Conservation (phyloP, 2,113 vertebrate genomes). For the Anas platyrhynchos region DNA sequence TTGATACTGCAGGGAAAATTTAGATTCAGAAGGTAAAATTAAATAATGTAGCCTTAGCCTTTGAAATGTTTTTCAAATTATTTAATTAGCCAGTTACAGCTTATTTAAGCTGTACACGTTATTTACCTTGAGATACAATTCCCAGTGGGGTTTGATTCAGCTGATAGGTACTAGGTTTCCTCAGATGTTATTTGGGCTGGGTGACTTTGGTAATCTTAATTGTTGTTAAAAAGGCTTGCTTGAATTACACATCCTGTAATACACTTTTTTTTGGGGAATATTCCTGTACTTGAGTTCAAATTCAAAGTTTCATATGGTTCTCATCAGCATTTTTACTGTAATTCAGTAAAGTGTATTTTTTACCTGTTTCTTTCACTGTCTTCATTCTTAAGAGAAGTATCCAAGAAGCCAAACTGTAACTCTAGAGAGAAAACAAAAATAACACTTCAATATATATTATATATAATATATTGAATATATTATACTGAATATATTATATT, state of each 20-base stretch:
- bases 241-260: background rate
- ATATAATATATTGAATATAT: no score
- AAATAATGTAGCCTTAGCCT: slow-evolving; percentile 26
- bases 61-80: slow-evolving; percentile 57
- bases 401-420: background rate
- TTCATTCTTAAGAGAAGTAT: background rate
- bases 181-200: background rate
- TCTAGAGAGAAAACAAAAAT: background rate
- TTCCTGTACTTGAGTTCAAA: background rate
- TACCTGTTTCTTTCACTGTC: background rate
- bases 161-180: background rate
- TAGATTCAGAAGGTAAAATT: slow-evolving; percentile 46
- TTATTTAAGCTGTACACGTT: slow-evolving; percentile 25
- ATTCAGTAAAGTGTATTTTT: background rate
- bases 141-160: background rate
- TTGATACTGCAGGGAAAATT: slow-evolving; percentile 53
- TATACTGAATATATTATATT: no score
- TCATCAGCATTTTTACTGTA: background rate
- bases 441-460: background rate
- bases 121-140: slow-evolving; percentile 49
- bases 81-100: slow-evolving; percentile 45
- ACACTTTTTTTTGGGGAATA: background rate
- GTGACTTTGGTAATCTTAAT: background rate
- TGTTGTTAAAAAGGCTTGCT: background rate
- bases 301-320: background rate